Conservation (phyloP, 2,797 vertebrate genomes). For the Aselliscus stoliczkanus region DNA sequence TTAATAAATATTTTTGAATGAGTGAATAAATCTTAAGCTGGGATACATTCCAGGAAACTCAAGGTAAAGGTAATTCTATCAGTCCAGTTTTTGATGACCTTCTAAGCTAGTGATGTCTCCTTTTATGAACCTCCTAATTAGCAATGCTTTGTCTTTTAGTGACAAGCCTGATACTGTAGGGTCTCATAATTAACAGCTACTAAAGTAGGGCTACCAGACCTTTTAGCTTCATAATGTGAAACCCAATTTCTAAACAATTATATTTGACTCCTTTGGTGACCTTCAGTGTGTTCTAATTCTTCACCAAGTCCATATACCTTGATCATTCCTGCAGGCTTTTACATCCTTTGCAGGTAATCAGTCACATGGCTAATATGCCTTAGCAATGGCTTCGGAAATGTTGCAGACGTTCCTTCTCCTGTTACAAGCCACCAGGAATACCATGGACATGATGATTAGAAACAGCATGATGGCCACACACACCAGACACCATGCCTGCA, state of each 20-base stretch:
- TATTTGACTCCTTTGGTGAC: not conserved
- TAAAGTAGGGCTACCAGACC: not conserved
- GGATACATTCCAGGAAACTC: not conserved
- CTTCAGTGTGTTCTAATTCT: not conserved
- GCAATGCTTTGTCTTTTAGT: conserved; percentile 3
- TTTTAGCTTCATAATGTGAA: not conserved
- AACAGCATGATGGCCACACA: not conserved
- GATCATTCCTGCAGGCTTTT: not conserved
- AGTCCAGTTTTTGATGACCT: not conserved
- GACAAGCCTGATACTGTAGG: not conserved
- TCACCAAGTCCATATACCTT: not conserved
- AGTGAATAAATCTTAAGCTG: not conserved
- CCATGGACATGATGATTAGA: not conserved
- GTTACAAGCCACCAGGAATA: not conserved
- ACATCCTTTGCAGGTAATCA: not conserved
- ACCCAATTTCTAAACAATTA: not conserved
- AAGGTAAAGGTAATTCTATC: not conserved
- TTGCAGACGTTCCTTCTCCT: not conserved
- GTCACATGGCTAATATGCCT: not conserved
- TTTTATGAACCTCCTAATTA: not conserved
- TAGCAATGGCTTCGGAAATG: not conserved
- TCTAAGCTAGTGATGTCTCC: not conserved
- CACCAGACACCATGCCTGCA: not conserved
- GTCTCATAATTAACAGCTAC: not conserved
- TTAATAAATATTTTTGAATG: not conserved